Percentiles rank a stretch among this genome's conserved stretches.
Conservation (phyloP, 2,797 vertebrate genomes). For the Eulemur albifrons region DNA sequence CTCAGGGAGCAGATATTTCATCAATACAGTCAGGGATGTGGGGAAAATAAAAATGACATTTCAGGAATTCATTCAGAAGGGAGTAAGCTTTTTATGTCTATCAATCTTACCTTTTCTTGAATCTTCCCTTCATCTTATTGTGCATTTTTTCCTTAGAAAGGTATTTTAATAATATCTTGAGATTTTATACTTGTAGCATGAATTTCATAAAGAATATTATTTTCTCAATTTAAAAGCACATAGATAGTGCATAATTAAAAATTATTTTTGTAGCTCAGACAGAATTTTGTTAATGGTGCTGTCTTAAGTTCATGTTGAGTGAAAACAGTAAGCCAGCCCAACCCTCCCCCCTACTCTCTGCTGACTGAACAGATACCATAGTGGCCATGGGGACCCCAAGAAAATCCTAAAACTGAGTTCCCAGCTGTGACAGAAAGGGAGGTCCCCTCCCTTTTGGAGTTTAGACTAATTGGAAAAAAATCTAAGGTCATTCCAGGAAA, state of each 20-base stretch:
- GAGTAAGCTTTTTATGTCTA: not conserved
- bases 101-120: not conserved
- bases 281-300: not conserved
- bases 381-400: not conserved
- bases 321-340: not conserved
- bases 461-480: not conserved
- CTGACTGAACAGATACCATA: not conserved
- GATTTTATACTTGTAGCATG: not conserved
- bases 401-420: not conserved
- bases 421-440: not conserved
- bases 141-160: not conserved
- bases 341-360: too few relatives aligned
- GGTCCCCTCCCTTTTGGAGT: not conserved
- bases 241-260: not conserved
- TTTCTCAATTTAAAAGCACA: not conserved
- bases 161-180: not conserved
- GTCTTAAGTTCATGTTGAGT: not conserved
- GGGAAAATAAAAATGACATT: not conserved
- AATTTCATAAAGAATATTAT: not conserved
- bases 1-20: not conserved
- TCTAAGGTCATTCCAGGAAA: not conserved
- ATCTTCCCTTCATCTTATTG: not conserved
- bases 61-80: not conserved
- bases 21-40: not conserved
- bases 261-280: not conserved